Base-by-base conservation (phyloP, 2,888 invertebrate species). In the Plebejus anna region DNA sequence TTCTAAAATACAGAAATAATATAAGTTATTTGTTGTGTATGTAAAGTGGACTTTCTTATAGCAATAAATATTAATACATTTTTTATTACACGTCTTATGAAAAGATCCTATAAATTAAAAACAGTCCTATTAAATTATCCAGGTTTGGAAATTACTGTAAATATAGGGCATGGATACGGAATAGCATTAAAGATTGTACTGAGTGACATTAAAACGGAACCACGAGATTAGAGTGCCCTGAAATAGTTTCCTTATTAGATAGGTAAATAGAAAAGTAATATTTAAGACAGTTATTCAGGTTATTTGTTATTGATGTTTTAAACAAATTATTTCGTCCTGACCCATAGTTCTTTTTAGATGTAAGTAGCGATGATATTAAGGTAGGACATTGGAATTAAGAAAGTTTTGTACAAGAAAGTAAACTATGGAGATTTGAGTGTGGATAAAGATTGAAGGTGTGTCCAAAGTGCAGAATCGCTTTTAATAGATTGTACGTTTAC, bases 251-350 rank as follows among this genome's bases (percentile, higher is more conserved):
- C 84, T 83, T 90, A 88, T 84, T 90, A 91, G 90, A 85, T 91
- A 90, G 89, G 88, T 88, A 86, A 88, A 88, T 88, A 90, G 89
- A 86, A 86, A 84, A 85, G 85, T 85, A 85, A 86, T 89, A 87
- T 85, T 82, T 87, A 86, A 84, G 85, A 82, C 85, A 84, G 79
- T 81, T 81, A 85, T 87, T 85, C 81, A 81, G 82, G 82, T 81
- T 81, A 83, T 87, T 86, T 84, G 86, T 88, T 89, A 85, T 84
- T 84, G 81, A 84, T 84, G 84, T 79, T 78, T 78, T 76, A 79
- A 78, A 80, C 85, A 85, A 84, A 87, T 87, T 87, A 87, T 89
- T 88, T 86, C 88, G 83, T 81, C 84, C 84, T 81, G 79, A 78
- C 83, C 81, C 83, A 84, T 87, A 86, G 83, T 81, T 85, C 66